phyloP scores from a whole-genome alignment of 2,797 vertebrate species.

The Ceryle rudis region DNA sequence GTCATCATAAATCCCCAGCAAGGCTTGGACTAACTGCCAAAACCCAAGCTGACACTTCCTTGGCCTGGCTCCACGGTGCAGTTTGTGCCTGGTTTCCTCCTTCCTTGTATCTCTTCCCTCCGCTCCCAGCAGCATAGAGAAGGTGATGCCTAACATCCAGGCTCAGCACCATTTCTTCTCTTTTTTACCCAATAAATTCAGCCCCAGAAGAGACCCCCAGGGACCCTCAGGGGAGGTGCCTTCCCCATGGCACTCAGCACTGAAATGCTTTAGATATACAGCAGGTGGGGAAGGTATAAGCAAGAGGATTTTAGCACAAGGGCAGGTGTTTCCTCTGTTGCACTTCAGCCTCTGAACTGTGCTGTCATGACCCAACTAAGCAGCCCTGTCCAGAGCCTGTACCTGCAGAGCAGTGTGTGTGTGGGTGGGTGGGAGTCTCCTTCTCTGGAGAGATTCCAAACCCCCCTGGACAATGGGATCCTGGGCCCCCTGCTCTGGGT shows the following conservation, averaged over 20 bases:
- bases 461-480: neutral
- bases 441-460: neutral
- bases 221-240: neutral
- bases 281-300: neutral
- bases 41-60: neutral
- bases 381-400: neutral
- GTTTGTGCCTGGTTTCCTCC: neutral
- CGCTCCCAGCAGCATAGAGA: neutral
- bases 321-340: accelerated
- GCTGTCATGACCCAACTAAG: neutral
- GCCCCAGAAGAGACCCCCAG: neutral
- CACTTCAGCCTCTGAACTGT: neutral
- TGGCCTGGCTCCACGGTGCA: neutral
- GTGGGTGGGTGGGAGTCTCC: neutral
- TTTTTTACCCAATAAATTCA: neutral
- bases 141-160: neutral
- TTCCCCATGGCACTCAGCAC: neutral
- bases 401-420: neutral
- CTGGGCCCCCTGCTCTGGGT: neutral
- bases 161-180: neutral
- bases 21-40: neutral
- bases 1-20: neutral
- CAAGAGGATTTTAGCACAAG: neutral
- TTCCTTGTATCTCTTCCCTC: neutral
- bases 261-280: neutral